Evolutionary conservation across 2,797 vertebrate species (phyloP), one percentile per base, ranked within the genome.

Genomic region (Chromis chromis): DNA sequence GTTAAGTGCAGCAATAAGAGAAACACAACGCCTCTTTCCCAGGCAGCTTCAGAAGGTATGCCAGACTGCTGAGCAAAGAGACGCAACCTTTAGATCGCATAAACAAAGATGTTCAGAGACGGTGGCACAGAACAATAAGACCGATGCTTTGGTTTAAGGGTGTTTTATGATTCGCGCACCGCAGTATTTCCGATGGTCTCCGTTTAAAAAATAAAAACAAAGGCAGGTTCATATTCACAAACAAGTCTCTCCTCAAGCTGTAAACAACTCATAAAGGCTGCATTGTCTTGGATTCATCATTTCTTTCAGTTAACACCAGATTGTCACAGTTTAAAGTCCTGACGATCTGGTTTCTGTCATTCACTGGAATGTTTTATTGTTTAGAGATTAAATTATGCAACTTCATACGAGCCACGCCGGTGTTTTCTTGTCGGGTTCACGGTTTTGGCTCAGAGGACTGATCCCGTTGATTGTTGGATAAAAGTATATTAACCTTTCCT

Each of bases 41-140:
- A 36, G 39, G 40, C 58, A 0, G 57, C 77, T 36, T 88, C 74
- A 82, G 86, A 91, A 74, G 60, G 55, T 73, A 6, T 31, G 79
- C 84, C 81, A 84, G 82, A 82, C 46, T 82, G 49, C 72, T 27
- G 42, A 68, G 53, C 3, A 14, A 68, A 70, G 65, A 88, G 74
- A 75, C 64, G 16, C 16, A 25, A 86, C 80, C 72, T 86, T 83
- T 52, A 75, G 17, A 64, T 75, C 10, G 2, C 58, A 60, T 87
- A 91, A 92, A 90, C 89, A 92, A 82, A 86, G 76, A 85, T 71
- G 65, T 84, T 84, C 83, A 55, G 31, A 78, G 61, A 70, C 2
- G 1, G 42, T 44, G 62, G 81, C 48, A 57, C 70, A 36, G 68
- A 84, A 74, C 78, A 80, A 74, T 50, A 25, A 65, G 54, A 55